These are phyloP conservation scores for Thysanoteuthis rhombus DNA, from an alignment of 2,888 invertebrate genomes.

Conservation along the genomic window DNA sequence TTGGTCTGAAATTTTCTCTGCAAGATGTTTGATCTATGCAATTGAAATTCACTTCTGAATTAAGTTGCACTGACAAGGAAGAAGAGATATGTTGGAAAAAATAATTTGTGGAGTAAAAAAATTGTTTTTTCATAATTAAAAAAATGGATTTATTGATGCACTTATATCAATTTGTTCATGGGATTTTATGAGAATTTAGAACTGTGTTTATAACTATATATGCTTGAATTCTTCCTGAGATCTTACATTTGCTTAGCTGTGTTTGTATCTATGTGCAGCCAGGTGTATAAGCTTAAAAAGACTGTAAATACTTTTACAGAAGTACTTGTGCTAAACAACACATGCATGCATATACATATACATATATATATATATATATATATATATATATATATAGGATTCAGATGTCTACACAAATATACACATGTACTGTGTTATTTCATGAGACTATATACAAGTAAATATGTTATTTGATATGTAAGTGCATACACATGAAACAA, in stretches of 20 bases:
- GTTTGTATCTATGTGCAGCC: not conserved
- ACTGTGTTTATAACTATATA: not conserved
- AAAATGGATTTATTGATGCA: no score
- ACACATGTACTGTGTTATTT: not conserved
- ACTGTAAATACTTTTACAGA: no score
- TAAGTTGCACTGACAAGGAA: no score
- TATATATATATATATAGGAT: not conserved
- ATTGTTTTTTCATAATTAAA: no score
- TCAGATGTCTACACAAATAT: no score
- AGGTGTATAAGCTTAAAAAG: not conserved
- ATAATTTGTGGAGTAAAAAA: no score
- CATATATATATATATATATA: not conserved
- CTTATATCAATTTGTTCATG: no score
- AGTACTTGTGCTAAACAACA: no score
- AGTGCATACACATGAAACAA: not conserved
- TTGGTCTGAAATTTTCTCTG: no score
- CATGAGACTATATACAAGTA: not conserved
- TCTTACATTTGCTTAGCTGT: not conserved
- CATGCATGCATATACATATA: not conserved
- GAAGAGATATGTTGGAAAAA: no score
- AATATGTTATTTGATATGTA: not conserved
- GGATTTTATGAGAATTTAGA: not conserved
- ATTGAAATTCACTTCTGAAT: no score
- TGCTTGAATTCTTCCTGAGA: not conserved
- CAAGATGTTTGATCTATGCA: no score